phyloP scores from a whole-genome alignment of 1,140 invertebrate species.

The Pteromalus puparum region DNA sequence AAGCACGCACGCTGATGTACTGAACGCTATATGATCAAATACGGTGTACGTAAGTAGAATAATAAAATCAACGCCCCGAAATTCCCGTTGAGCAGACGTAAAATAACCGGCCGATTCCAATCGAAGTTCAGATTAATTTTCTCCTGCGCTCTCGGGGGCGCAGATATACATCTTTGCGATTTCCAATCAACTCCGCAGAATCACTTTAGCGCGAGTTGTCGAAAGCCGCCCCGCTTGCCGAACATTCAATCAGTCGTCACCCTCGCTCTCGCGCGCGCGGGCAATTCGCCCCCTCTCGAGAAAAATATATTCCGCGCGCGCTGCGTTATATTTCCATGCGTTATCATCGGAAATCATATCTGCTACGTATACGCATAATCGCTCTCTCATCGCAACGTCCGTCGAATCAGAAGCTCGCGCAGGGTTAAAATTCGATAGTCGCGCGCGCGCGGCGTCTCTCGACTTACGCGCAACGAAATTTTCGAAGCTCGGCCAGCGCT shows the following conservation, averaged over 20 bases:
- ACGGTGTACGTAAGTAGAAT: too few species aligned
- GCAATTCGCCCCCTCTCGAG: neutral
- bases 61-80: too few species aligned
- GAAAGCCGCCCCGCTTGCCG: neutral
- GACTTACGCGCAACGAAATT: slow-evolving; percentile 69
- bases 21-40: too few species aligned
- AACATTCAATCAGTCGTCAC: neutral
- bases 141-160: neutral
- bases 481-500: slow-evolving; percentile 51
- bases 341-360: neutral
- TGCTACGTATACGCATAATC: slow-evolving; percentile 32
- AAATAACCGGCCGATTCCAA: neutral
- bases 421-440: slow-evolving; percentile 73
- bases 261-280: neutral
- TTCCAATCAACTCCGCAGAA: slow-evolving; percentile 2
- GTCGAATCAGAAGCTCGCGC: slow-evolving; percentile 61
- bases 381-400: neutral
- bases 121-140: slow-evolving; percentile 31
- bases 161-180: slow-evolving; percentile 4
- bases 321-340: neutral
- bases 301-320: neutral
- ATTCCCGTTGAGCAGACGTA: neutral
- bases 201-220: slow-evolving; percentile 6
- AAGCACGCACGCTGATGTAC: neutral
- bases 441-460: slow-evolving; percentile 56